Evolutionary conservation across 2,888 invertebrate genomes (phyloP).

Genomic region (Campoletis raptor): DNA sequence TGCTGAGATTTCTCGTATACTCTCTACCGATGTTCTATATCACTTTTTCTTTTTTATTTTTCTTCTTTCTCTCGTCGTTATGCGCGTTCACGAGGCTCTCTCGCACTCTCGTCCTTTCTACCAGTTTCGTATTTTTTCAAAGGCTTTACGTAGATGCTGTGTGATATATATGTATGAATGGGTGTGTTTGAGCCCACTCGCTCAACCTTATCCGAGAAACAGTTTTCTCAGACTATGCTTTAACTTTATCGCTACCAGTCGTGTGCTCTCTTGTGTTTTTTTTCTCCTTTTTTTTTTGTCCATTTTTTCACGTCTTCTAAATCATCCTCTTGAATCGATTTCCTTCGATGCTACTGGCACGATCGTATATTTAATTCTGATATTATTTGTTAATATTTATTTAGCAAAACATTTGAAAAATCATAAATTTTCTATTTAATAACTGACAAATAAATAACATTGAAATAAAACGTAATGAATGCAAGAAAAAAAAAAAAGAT

Average conservation of each 20-base stretch:
- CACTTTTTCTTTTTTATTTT: neutral
- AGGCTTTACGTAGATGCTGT: neutral
- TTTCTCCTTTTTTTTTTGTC: neutral
- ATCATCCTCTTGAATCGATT: neutral
- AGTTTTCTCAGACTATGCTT: slow-evolving; percentile 29
- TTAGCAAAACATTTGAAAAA: neutral
- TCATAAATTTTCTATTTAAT: neutral
- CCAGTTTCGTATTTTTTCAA: slow-evolving; percentile 2
- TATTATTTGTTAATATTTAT: neutral
- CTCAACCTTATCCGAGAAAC: slow-evolving; percentile 3
- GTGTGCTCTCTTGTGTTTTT: slow-evolving; percentile 4
- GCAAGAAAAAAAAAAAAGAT: neutral
- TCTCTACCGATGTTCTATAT: neutral
- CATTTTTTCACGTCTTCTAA: neutral
- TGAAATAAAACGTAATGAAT: neutral
- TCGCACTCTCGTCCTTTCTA: neutral
- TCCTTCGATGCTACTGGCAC: slow-evolving; percentile 3
- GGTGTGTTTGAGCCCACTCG: slow-evolving; percentile 7
- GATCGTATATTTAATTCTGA: neutral
- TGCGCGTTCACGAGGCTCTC: neutral
- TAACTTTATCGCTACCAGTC: slow-evolving; percentile 28
- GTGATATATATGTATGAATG: neutral
- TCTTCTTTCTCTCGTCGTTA: neutral
- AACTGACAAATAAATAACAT: neutral
- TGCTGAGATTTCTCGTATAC: slow-evolving; percentile 36